phyloP scores from a whole-genome alignment of 1,140 invertebrate species.

The Papilio polytes region DNA sequence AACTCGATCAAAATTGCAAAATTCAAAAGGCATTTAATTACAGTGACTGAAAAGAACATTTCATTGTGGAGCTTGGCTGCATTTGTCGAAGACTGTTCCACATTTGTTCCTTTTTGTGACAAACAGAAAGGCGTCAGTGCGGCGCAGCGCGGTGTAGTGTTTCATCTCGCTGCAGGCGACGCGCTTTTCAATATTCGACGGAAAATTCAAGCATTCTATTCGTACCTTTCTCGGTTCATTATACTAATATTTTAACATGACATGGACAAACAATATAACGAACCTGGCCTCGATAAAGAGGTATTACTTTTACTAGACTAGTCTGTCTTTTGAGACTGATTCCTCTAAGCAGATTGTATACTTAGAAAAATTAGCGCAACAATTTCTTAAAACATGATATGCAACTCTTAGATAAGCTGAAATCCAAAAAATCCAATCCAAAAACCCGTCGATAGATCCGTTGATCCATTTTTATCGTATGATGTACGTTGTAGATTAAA shows the following conservation, averaged over 20 bases:
- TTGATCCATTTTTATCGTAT: neutral
- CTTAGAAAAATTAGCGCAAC: too few relatives aligned
- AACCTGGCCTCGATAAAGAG: too few relatives aligned
- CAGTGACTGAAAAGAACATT: conserved; percentile 26
- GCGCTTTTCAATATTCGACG: conserved; percentile 21
- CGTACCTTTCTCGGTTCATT: neutral
- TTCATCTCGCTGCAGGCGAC: conserved; percentile 19
- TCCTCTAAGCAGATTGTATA: too few relatives aligned
- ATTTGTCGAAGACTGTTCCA: conserved; percentile 25
- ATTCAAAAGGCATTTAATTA: conserved; percentile 22
- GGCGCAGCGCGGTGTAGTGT: conserved; percentile 9
- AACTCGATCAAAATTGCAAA: conserved; percentile 13
- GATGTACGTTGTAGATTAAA: neutral
- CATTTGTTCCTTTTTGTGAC: conserved; percentile 26
- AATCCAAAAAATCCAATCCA: too few relatives aligned
- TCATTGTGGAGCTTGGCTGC: conserved; percentile 8
- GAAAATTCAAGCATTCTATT: conserved; percentile 9
- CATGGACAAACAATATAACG: too few relatives aligned
- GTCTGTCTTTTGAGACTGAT: too few relatives aligned
- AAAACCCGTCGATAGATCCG: neutral
- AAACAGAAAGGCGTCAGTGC: conserved; percentile 23
- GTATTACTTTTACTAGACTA: too few relatives aligned
- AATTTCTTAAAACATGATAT: too few relatives aligned
- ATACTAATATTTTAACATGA: neutral
- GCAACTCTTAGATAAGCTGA: neutral